Evolutionary conservation across 2,888 invertebrate genomes (phyloP), one percentile per base, ranked within the genome.

Genomic region (Drosophila crucigera): DNA sequence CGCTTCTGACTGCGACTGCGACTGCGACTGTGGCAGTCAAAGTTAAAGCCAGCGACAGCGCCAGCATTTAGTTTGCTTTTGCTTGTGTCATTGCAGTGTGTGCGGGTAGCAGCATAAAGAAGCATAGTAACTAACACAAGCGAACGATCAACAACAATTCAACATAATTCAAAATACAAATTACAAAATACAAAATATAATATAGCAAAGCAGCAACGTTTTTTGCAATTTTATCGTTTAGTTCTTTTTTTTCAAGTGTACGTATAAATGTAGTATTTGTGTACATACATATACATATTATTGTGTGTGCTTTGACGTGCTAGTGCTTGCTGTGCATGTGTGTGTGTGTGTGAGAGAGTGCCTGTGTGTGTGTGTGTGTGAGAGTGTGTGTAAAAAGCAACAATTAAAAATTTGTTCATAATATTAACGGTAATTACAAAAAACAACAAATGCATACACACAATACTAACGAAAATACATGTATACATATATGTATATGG

Each of bases 81-180:
- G 84, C 89, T 86, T 85, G 82, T 86, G 87, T 89, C 84, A 89
- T 85, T 89, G 87, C 84, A 88, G 88, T 85, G 78, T 84, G 84
- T 82, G 84, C 88, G 84, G 89, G 88, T 84, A 83, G 85, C 71
- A 84, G 69, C 77, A 74, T 56, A 72, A 79, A 74, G 56, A 73
- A 79, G 60, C 67, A 79, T 73, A 68, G 35, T 67, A 68, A 59
- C 39, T 67, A 66, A 68, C 52, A 62, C 56, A 58, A 60, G 37
- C 33, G 28, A 74, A 71, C 54, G 55, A 77, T 63, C 76, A 67
- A 49, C 53, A 78, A 68, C 58, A 49, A 74, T 53, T 64, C 63
- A 55, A 33, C 31, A 33, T 47, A 47, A 25, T 25, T 47, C 16
- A 47, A 72, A 71, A 65, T 53, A 74, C 43, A 71, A 69, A 67